These are phyloP conservation scores for Aricia agestis DNA, from an alignment of 1,140 invertebrate genomes.

Conservation along the genomic window DNA sequence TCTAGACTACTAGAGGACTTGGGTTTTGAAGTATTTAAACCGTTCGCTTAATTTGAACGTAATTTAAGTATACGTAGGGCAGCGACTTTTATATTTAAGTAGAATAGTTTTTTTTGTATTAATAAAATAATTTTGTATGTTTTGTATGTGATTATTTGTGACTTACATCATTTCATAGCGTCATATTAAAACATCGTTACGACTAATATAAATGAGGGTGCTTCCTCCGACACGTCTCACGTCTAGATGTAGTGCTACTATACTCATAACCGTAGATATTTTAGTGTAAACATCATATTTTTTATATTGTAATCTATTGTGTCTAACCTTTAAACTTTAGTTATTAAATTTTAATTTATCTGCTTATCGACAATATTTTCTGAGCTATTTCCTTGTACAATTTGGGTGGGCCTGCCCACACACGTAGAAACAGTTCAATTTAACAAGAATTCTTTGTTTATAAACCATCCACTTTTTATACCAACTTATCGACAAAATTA, in stretches of 20 bases:
- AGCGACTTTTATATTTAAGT: slow-evolving; percentile 6
- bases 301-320: not conserved
- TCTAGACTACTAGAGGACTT: not conserved
- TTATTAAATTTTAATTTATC: not conserved
- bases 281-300: not conserved
- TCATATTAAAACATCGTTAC: not conserved
- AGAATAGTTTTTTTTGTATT: not conserved
- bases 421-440: not conserved
- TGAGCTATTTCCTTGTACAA: not conserved
- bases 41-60: slow-evolving; percentile 31
- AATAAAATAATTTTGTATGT: slow-evolving; percentile 16
- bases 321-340: not conserved
- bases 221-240: no score
- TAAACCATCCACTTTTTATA: not conserved
- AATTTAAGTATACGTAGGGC: slow-evolving; percentile 15
- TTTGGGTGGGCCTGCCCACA: not conserved
- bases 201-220: no score
- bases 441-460: not conserved
- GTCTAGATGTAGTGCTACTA: not conserved
- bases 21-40: slow-evolving; percentile 31
- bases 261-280: not conserved
- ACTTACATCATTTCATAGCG: not conserved
- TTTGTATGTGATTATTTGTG: slow-evolving; percentile 8
- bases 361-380: not conserved
- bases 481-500: not conserved